phyloP scores from a whole-genome alignment of 2,113 vertebrate genomes.

The Rissa tridactyla region DNA sequence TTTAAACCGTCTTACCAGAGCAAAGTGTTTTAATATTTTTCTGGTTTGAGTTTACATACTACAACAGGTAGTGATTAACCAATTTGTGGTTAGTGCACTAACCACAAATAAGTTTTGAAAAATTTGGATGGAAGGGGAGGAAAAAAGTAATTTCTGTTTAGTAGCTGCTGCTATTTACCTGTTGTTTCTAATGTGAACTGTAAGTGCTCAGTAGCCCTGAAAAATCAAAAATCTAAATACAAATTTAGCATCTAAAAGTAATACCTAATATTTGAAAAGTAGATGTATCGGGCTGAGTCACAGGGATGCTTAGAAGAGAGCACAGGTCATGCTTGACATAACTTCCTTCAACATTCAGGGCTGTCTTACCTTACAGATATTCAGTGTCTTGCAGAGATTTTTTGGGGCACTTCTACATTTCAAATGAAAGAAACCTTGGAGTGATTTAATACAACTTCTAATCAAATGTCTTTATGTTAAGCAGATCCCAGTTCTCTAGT shows the following conservation, averaged over 20 bases:
- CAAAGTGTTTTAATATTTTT: not conserved
- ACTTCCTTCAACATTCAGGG: not conserved
- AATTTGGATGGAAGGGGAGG: not conserved
- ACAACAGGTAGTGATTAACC: not conserved
- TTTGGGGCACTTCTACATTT: not conserved
- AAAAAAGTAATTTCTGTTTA: not conserved
- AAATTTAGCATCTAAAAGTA: not conserved
- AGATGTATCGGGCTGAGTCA: not conserved
- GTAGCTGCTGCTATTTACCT: not conserved
- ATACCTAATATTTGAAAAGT: not conserved
- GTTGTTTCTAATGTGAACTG: not conserved
- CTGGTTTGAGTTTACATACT: not conserved
- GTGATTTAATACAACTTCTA: not conserved
- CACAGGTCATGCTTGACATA: not conserved
- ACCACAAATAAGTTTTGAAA: not conserved
- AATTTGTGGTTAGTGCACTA: not conserved
- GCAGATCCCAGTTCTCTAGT: not conserved
- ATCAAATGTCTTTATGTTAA: not conserved
- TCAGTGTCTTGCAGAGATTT: not conserved
- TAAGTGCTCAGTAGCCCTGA: not conserved
- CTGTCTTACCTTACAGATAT: not conserved
- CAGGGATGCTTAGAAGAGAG: not conserved
- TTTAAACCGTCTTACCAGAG: not conserved
- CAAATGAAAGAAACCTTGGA: not conserved
- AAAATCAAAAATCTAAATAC: not conserved